Evolutionary conservation across 2,888 invertebrate genomes (phyloP).

Genomic region (Thymelicus lineola): DNA sequence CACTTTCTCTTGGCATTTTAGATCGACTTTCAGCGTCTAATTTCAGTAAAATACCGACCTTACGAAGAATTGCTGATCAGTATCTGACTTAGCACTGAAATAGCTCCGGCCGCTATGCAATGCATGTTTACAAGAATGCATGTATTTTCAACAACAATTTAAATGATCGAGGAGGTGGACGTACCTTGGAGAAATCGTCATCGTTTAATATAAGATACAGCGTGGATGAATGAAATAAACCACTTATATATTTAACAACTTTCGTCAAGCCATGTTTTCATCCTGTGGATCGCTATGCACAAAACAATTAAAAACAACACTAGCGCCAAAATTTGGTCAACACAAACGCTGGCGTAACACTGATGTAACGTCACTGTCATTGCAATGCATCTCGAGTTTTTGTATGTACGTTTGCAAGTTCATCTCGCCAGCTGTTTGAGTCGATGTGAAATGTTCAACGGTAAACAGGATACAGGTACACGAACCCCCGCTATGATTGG

Average conservation of each 20-base stretch:
- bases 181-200: conserved; percentile 54
- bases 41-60: conserved; percentile 45
- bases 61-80: conserved; percentile 44
- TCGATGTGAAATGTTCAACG: conserved; percentile 20
- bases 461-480: conserved; percentile 65
- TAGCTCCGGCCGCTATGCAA: conserved; percentile 15
- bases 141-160: conserved; percentile 41
- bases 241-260: conserved; percentile 53
- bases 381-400: conserved; percentile 13
- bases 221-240: conserved; percentile 56
- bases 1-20: conserved; percentile 57
- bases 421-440: conserved; percentile 42
- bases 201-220: conserved; percentile 45
- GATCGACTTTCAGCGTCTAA: conserved; percentile 42
- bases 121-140: conserved; percentile 43
- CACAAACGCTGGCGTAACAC: conserved; percentile 38
- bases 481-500: conserved; percentile 50
- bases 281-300: conserved; percentile 52
- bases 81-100: conserved; percentile 40
- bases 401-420: conserved; percentile 9
- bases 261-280: conserved; percentile 54
- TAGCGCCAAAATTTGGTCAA: conserved; percentile 47
- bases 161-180: conserved; percentile 39
- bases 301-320: conserved; percentile 52
- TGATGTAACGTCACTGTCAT: conserved; percentile 32